Evolutionary conservation across 37 sponge, comb jelly and placozoan genomes (phyloP), one percentile per base, ranked within the genome.

Genomic region (Cladorhizidae sp.): DNA sequence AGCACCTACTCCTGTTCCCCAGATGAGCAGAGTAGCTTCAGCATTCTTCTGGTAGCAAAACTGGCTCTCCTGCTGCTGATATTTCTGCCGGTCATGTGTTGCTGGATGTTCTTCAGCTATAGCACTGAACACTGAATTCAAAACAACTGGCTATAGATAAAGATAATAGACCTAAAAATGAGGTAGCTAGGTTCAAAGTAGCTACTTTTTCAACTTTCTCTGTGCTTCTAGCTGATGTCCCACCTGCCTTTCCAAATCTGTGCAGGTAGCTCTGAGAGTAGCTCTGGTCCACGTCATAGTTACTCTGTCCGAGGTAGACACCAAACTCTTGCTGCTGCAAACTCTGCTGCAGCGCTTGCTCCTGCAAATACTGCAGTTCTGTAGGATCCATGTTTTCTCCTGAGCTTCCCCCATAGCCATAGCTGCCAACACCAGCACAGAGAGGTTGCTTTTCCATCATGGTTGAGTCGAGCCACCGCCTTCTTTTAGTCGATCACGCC

Each of bases 21-120:
- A 89, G 62, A 80, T 89, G 36, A 64, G 54, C 23, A 89, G 41
- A 32, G 90, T 80, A 1, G 28, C 15, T 12, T 89, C 85, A 5
- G 81, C 90, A 36, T 67, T 69, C 21, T 85, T 63, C 65, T 81
- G 71, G 0, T 36, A 37, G 41, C 26, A 40, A 15, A n/a, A 29
- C 28, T 50, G 55, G n/a, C n/a, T n/a, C n/a, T n/a, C n/a, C n/a
- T n/a, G n/a, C 1, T 25, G 18, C 21, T 43, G 69, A 14, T 35
- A 63, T 3, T 81, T 73, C 35, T 81, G 58, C 14, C 58, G 73
- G 62, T 55, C 72, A 63, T 61, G 63, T 31, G 45, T 22, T 72
- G 39, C 52, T 20, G 41, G 51, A 70, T 38, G 40, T 26, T 61
- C 62, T 22, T 61, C 62, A 21, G 62, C 26, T 26, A 61, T 61